Percentiles rank a stretch among this genome's conserved stretches.
These are phyloP conservation scores for Pseudopodoces humilis DNA, from an alignment of 2,113 vertebrate genomes.

Conservation along the genomic window DNA sequence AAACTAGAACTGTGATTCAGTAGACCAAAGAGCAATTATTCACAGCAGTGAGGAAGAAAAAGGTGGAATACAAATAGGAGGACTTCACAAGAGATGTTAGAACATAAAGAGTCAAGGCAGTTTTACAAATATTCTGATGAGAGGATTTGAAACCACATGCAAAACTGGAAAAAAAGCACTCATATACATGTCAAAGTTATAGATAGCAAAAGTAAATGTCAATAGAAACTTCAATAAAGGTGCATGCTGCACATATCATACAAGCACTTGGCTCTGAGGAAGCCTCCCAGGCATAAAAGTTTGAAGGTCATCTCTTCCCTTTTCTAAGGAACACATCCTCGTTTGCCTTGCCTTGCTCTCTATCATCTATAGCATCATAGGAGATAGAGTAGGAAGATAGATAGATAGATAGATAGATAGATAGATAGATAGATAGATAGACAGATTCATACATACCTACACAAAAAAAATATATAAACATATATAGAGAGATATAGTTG, in stretches of 20 bases:
- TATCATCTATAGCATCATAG: not conserved
- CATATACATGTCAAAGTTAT: not conserved
- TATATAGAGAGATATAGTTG: not conserved
- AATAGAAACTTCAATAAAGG: not conserved
- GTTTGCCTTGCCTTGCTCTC: not conserved
- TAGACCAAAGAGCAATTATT: not conserved
- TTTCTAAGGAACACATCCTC: not conserved
- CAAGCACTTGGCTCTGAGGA: not conserved
- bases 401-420: not conserved
- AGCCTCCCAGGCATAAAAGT: not conserved
- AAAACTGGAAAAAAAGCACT: not conserved
- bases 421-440: no score
- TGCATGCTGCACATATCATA: accelerated
- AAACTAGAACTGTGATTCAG: not conserved
- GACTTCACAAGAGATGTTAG: not conserved
- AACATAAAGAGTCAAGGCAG: not conserved
- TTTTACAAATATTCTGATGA: not conserved
- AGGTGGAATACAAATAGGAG: not conserved
- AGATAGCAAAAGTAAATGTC: not conserved
- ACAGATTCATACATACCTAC: not conserved
- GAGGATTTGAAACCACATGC: not conserved
- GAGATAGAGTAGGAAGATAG: not conserved
- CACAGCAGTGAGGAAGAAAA: not conserved
- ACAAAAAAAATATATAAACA: not conserved
- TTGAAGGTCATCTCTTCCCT: not conserved